phyloP scores from a whole-genome alignment of 1,140 invertebrate species.

The Aphaenogaster ashmeadi region DNA sequence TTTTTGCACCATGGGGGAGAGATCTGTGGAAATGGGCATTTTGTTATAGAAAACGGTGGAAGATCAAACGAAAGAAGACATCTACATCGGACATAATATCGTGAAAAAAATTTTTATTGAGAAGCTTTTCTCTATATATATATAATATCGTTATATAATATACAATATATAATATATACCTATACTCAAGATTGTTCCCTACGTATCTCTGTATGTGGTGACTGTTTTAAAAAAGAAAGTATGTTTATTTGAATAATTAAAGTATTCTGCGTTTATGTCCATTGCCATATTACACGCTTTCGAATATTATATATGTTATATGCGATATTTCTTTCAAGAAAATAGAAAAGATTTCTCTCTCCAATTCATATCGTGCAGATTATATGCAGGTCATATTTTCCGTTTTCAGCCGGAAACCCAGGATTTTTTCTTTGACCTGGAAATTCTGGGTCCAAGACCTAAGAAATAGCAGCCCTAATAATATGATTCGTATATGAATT shows the following conservation, averaged over 20 bases:
- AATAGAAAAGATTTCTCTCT: neutral
- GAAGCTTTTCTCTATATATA: neutral
- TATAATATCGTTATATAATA: no score
- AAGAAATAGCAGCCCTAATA: neutral
- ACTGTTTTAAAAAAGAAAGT: neutral
- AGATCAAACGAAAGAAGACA: neutral
- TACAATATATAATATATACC: no score
- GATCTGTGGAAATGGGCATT: neutral
- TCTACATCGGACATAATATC: neutral
- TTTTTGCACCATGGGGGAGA: neutral
- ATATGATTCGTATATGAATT: neutral
- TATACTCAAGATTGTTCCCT: no score
- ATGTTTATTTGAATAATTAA: neutral
- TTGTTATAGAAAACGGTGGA: neutral
- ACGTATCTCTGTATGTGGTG: no score
- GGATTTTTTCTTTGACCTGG: neutral
- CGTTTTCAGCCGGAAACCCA: neutral
- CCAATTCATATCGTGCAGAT: neutral
- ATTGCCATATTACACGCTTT: neutral
- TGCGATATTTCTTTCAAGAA: neutral
- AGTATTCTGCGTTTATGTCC: neutral
- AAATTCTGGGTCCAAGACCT: neutral
- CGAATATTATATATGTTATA: neutral
- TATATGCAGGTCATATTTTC: neutral
- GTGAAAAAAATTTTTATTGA: neutral